These are phyloP conservation scores for Trichosurus vulpecula DNA, from an alignment of 2,797 vertebrate genomes.

Conservation along the genomic window DNA sequence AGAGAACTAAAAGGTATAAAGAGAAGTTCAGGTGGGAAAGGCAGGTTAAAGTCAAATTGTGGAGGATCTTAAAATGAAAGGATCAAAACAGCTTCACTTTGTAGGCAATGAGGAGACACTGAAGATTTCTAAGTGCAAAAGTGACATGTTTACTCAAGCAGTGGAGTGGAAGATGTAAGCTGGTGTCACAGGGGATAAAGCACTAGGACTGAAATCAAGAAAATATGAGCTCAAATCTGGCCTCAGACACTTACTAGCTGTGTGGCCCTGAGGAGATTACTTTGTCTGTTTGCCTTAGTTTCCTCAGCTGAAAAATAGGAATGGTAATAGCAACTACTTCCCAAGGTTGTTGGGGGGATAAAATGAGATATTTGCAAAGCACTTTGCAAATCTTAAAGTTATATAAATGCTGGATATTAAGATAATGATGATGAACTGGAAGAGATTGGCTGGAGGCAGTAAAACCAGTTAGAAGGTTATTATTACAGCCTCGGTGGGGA, in stretches of 20 bases:
- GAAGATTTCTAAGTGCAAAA: neutral
- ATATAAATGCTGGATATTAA: neutral
- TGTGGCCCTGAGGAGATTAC: neutral
- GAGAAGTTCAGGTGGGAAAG: neutral
- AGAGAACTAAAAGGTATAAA: neutral
- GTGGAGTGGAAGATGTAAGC: neutral
- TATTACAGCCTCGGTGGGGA: neutral
- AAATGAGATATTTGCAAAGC: neutral
- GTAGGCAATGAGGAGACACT: neutral
- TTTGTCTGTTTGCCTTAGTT: neutral
- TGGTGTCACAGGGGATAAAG: conserved; percentile 5
- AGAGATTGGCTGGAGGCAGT: neutral
- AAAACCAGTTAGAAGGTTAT: neutral
- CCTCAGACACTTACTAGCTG: neutral
- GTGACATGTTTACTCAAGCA: neutral
- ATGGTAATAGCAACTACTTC: neutral
- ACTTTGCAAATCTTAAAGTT: neutral
- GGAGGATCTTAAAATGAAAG: neutral
- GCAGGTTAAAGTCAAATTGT: neutral
- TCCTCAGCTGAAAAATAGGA: conserved; percentile 30
- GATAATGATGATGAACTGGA: neutral
- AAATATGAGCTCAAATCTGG: neutral
- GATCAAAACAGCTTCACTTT: neutral
- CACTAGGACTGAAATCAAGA: neutral
- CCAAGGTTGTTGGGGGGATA: neutral